These are phyloP conservation scores for Chroicocephalus ridibundus DNA, from an alignment of 2,113 vertebrate species.

Conservation along the genomic window DNA sequence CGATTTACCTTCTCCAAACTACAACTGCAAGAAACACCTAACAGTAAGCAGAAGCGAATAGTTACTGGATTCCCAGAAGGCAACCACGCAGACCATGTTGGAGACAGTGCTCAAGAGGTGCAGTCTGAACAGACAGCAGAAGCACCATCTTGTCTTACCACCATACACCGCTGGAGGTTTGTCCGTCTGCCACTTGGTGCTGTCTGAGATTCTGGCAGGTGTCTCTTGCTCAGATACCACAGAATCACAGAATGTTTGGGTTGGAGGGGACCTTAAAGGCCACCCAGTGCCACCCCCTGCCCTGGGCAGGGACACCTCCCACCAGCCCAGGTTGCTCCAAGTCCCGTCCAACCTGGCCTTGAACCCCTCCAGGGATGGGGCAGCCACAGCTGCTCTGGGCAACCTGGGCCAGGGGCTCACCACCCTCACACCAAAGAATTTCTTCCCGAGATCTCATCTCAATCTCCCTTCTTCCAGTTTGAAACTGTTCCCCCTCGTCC, in stretches of 20 bases:
- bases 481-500: too few relatives aligned
- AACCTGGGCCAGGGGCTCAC: too few relatives aligned
- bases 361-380: too few relatives aligned
- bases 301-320: neutral
- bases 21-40: neutral
- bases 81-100: accelerated
- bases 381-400: too few relatives aligned
- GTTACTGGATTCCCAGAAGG: neutral
- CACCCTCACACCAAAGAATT: too few relatives aligned
- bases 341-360: too few relatives aligned
- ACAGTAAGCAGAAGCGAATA: neutral
- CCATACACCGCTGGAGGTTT: accelerated
- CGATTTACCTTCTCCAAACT: neutral
- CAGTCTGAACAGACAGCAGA: neutral
- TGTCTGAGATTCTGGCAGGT: neutral
- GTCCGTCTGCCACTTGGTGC: neutral
- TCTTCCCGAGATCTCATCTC: too few relatives aligned
- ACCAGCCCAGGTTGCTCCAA: neutral
- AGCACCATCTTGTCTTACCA: neutral
- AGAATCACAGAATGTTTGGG: neutral
- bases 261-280: neutral
- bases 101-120: neutral
- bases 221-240: neutral
- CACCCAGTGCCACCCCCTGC: too few relatives aligned
- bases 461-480: too few relatives aligned